Percentiles rank a stretch among this genome's conserved stretches.
phyloP scores from a whole-genome alignment of 2,888 invertebrate genomes.

The Pyrochroa serraticornis region DNA sequence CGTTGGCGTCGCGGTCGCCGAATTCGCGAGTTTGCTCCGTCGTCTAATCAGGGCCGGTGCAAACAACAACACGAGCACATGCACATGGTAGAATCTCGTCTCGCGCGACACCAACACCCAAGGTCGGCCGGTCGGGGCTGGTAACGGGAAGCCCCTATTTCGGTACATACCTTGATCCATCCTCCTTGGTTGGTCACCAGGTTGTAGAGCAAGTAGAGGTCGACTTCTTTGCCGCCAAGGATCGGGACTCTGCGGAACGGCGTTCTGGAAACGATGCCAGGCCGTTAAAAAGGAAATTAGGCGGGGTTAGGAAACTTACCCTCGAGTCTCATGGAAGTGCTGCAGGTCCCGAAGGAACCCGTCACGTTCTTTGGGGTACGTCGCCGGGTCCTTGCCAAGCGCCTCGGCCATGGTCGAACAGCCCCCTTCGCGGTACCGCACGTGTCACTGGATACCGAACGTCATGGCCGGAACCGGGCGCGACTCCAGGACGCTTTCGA shows the following conservation, averaged over 20 bases:
- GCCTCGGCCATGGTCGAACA: conserved; percentile 65
- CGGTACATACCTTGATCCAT: conserved; percentile 80
- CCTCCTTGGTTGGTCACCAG: conserved; percentile 93
- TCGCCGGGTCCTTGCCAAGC: conserved; percentile 73
- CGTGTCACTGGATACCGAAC: conserved; percentile 55
- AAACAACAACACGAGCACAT: conserved; percentile 13
- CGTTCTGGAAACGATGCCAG: conserved; percentile 57
- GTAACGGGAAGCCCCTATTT: background rate
- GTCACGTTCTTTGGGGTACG: conserved; percentile 79
- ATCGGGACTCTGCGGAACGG: conserved; percentile 70
- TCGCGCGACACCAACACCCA: conserved; percentile 1
- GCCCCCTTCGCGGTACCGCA: conserved; percentile 41
- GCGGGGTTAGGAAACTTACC: conserved; percentile 67
- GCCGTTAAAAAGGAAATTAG: background rate
- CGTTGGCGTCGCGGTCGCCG: conserved; percentile 2
- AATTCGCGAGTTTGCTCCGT: background rate
- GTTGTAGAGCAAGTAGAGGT: conserved; percentile 89
- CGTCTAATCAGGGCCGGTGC: background rate
- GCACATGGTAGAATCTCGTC: conserved; percentile 2
- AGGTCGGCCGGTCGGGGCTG: background rate
- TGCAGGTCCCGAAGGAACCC: conserved; percentile 83
- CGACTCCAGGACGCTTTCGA: conserved; percentile 46
- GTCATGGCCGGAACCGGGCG: conserved; percentile 54
- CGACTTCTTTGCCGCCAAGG: conserved; percentile 89
- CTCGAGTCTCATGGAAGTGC: conserved; percentile 89